These are phyloP conservation scores for Bombus breviceps DNA, from an alignment of 1,140 invertebrate species.

Conservation along the genomic window DNA sequence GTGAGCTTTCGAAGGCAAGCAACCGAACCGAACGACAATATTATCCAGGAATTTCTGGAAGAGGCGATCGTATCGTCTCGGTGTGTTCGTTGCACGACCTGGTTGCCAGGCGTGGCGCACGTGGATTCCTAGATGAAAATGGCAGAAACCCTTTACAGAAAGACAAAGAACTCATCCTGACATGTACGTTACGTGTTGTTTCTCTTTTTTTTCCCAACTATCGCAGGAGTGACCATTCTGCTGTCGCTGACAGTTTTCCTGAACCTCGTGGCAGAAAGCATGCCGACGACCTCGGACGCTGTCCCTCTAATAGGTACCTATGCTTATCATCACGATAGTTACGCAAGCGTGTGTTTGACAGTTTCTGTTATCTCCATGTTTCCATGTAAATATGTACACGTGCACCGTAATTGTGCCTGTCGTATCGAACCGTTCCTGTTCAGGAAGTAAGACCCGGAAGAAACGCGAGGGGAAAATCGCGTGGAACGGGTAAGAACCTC, in stretches of 20 bases:
- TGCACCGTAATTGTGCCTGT: constrained; percentile 27
- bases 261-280: constrained; percentile 96
- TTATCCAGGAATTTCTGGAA: background rate
- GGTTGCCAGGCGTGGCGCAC: background rate
- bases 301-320: constrained; percentile 87
- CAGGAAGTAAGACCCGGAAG: background rate
- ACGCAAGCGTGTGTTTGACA: constrained; percentile 61
- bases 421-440: constrained; percentile 4
- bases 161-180: constrained; percentile 13
- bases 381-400: constrained; percentile 58
- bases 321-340: constrained; percentile 48
- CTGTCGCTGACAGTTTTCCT: constrained; percentile 99
- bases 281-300: constrained; percentile 95
- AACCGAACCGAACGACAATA: background rate
- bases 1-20: background rate
- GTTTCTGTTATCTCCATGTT: constrained; percentile 28
- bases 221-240: constrained; percentile 97
- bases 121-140: background rate
- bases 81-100: background rate
- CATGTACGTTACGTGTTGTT: constrained; percentile 29
- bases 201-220: constrained; percentile 38
- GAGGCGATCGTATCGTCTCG: constrained; percentile 17
- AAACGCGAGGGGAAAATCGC: background rate
- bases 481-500: constrained; percentile 19
- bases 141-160: background rate